phyloP scores from a whole-genome alignment of 2,888 invertebrate species.

The Heteromyza rotundicornis region DNA sequence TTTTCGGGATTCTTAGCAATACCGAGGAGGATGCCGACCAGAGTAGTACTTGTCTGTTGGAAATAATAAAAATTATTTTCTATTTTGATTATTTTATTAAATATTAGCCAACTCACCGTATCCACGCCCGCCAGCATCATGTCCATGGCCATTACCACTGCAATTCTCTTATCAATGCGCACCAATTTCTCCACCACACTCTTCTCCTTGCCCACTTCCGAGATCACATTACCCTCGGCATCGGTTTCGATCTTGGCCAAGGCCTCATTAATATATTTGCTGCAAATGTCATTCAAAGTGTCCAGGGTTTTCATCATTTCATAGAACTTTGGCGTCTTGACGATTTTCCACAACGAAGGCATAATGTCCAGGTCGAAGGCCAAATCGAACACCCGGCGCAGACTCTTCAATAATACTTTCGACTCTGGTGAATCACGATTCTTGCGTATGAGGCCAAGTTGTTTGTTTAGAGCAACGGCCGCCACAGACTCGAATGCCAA shows the following conservation, averaged over 20 bases:
- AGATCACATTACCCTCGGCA: conserved; percentile 30
- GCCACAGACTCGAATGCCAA: conserved; percentile 66
- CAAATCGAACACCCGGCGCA: conserved; percentile 26
- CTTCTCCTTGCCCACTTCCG: conserved; percentile 46
- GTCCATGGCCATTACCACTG: conserved; percentile 73
- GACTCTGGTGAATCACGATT: conserved; percentile 33
- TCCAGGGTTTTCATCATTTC: conserved; percentile 36
- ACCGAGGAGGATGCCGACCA: conserved; percentile 67
- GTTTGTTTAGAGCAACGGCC: conserved; percentile 55
- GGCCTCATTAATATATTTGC: conserved; percentile 52
- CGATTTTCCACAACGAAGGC: conserved; percentile 43
- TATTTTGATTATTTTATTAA: too few species aligned
- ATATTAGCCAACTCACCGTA: too few species aligned
- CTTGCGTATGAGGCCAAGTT: conserved; percentile 37
- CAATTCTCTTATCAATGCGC: conserved; percentile 68
- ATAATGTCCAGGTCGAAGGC: conserved; percentile 40
- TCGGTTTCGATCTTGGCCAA: conserved; percentile 36
- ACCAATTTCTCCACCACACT: conserved; percentile 72
- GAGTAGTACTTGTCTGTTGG: conserved; percentile 63
- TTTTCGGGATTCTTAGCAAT: conserved; percentile 69
- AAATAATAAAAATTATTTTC: too few species aligned
- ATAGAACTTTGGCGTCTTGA: conserved; percentile 40
- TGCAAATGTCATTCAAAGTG: conserved; percentile 19
- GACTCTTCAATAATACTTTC: conserved; percentile 34
- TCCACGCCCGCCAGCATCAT: conserved; percentile 77